A percentile compares a stretch with the other conserved stretches of the same genome.
These are phyloP conservation scores for Macroteleia sp. DNA, from an alignment of 2,888 invertebrate genomes.

Conservation along the genomic window DNA sequence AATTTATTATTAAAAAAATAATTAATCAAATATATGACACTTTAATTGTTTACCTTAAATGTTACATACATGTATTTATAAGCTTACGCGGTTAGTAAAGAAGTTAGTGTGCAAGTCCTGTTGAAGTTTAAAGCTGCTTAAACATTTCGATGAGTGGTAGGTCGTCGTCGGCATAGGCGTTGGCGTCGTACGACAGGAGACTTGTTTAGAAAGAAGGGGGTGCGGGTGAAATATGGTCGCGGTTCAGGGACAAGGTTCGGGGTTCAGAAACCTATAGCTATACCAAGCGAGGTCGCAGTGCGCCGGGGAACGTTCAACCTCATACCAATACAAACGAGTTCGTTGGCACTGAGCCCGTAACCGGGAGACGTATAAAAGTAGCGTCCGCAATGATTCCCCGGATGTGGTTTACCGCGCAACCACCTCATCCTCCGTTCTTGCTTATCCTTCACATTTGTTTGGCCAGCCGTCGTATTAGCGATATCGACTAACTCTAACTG, in stretches of 20 bases:
- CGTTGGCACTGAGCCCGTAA: constrained; percentile 53
- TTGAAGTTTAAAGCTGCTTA: constrained; percentile 51
- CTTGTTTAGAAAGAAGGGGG: too few species aligned
- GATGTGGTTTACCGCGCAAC: constrained; percentile 60
- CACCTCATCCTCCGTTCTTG: constrained; percentile 28
- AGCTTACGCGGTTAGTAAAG: constrained; percentile 35
- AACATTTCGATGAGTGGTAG: constrained; percentile 35
- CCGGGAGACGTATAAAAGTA: constrained; percentile 53
- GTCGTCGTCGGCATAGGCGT: constrained; percentile 11
- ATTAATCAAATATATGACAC: too few species aligned
- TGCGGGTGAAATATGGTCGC: constrained; percentile 39
- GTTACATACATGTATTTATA: too few species aligned
- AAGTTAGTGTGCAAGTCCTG: constrained; percentile 38
- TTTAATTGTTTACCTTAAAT: too few species aligned
- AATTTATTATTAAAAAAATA: too few species aligned
- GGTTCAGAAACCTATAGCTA: constrained; percentile 51
- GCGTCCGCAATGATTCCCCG: constrained; percentile 61
- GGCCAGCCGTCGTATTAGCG: constrained; percentile 56
- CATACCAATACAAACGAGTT: constrained; percentile 36
- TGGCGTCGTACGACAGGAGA: constrained; percentile 5
- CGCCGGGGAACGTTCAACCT: constrained; percentile 21
- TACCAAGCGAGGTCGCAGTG: constrained; percentile 46
- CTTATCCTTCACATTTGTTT: constrained; percentile 59
- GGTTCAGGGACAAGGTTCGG: constrained; percentile 61
- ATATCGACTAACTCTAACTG: constrained; percentile 55